Percentiles rank a stretch among this genome's conserved stretches.
Conservation (phyloP, 2,113 vertebrate species). For the Dicentrarchus labrax region DNA sequence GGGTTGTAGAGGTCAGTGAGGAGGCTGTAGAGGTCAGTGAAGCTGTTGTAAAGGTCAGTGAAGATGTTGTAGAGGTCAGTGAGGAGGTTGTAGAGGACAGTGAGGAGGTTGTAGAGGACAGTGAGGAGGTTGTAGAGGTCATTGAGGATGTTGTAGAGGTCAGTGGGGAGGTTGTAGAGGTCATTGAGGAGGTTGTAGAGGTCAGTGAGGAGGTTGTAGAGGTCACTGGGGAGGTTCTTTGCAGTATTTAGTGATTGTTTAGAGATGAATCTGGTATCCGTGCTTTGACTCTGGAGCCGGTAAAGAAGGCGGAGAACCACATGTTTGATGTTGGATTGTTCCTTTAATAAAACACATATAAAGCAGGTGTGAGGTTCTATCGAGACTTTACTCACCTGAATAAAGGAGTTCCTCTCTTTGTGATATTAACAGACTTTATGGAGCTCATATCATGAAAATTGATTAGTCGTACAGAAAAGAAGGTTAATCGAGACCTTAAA, state of each 20-base stretch:
- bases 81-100: no score
- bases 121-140: background rate
- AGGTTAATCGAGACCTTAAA: slow-evolving; percentile 98
- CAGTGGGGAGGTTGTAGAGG: background rate
- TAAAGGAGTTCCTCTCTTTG: slow-evolving; percentile 21
- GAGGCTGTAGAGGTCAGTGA: no score
- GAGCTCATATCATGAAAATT: slow-evolving; percentile 97
- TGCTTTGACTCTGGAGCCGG: background rate
- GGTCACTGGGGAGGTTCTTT: background rate
- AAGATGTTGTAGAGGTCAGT: no score
- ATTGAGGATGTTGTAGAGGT: background rate
- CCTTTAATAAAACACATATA: no score
- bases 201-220: background rate
- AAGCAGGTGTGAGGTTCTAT: background rate
- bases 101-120: no score
- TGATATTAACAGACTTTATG: slow-evolving; percentile 94
- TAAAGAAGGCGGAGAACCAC: background rate
- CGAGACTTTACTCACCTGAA: slow-evolving; percentile 29
- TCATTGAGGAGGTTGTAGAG: background rate
- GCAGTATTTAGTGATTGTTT: no score
- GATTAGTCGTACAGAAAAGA: slow-evolving; percentile 92
- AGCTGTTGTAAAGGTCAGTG: no score
- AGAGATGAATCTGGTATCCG: background rate
- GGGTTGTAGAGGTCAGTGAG: no score
- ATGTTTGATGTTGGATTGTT: background rate